Base-by-base conservation (phyloP, 1,140 invertebrate genomes). In the Drepana arcuata region DNA sequence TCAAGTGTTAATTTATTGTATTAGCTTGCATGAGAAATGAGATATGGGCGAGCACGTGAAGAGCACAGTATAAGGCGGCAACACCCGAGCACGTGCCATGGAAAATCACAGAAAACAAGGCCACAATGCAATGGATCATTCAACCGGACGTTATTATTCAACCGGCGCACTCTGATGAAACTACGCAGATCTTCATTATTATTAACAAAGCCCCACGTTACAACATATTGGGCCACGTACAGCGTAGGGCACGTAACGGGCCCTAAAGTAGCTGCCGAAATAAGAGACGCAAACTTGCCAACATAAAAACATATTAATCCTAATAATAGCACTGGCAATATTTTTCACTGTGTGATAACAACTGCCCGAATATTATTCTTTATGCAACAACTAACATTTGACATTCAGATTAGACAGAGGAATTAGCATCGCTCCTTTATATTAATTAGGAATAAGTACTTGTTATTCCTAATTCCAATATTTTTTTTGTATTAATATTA, bases 21-120 rank as follows among this genome's bases (percentile, higher is more conserved):
- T 41, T 52, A 42, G 41, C 47, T 55, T 51, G 48, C 44, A 55
- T 60, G 41, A 52, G 27, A 41, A 54, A 54, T 54, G 49, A 59
- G 42, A 49, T 16, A 29, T 41, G 33, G 34, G 31, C 16, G 34
- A 11, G 33, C 36, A 58, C 46, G 48, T 53, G 47, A 51, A 37
- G 26, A 41, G 38, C 24, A 37, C 7, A 2, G 32, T 23, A 14
- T 37, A 34, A 32, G 39, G 26, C 41, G 41, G 27, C 30, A 38
- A 15, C 34, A 16, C 18, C 21, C 21, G 14, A 14, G 33, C 70
- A 68, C 70, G 64, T 65, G 68, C 64, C 57, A 67, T 78, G 73
- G 77, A 81, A 78, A 81, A 78, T 77, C 77, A 78, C 77, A 78
- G 69, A 74, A 75, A 81, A 78, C 77, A 81, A 81, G 77, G 77